Evolutionary conservation across 2,888 invertebrate genomes (phyloP).

Genomic region (Drosophila acutilabella): DNA sequence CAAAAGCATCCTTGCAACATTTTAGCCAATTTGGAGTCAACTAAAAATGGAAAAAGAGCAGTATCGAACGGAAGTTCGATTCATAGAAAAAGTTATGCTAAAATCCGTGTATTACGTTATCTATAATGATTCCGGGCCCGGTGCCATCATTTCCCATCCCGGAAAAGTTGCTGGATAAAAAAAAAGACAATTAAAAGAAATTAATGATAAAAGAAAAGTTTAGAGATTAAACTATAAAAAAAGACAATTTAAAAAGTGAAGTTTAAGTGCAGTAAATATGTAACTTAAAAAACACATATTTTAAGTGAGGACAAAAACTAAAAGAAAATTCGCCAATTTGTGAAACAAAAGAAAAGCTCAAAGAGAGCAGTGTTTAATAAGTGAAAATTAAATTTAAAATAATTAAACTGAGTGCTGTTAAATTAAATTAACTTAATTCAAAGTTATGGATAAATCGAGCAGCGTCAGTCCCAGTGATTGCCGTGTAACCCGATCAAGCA

Average conservation of each 20-base stretch:
- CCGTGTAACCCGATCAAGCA: conserved; percentile 75
- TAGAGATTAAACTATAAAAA: background rate
- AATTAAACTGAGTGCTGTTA: background rate
- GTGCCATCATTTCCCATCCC: conserved; percentile 36
- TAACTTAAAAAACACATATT: background rate
- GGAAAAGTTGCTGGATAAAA: conserved; percentile 46
- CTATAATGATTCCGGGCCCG: conserved; percentile 26
- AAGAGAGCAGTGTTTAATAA: background rate
- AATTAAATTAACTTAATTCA: conserved; percentile 1
- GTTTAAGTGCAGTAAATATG: background rate
- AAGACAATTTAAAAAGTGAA: background rate
- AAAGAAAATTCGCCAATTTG: background rate
- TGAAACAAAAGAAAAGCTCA: background rate
- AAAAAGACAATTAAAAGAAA: background rate
- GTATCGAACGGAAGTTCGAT: background rate
- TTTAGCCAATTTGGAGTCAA: background rate
- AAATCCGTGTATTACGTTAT: conserved; percentile 15
- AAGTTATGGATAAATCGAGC: conserved; percentile 73
- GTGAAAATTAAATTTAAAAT: background rate
- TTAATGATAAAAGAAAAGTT: background rate
- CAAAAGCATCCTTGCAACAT: background rate
- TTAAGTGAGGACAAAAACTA: background rate
- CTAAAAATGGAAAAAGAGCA: background rate
- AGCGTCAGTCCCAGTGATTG: conserved; percentile 81
- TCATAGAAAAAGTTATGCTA: conserved; percentile 21